Evolutionary conservation across 2,888 invertebrate genomes (phyloP).

Genomic region (Eupsilia transversa): DNA sequence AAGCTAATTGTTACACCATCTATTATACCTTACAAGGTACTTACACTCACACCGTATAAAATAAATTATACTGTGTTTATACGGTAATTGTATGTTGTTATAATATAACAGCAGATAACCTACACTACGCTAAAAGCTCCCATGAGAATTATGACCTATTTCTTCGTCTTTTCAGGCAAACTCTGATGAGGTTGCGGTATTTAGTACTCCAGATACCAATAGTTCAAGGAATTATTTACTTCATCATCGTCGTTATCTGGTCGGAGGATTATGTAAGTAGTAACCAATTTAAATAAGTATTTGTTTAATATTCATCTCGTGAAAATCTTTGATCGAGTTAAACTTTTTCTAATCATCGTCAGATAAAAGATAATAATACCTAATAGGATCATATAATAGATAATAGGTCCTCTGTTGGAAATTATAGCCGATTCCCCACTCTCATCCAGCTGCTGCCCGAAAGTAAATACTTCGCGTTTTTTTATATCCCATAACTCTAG

Average conservation of each 20-base stretch:
- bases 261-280: conserved; percentile 92
- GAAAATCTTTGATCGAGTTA: background rate
- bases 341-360: background rate
- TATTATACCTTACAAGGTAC: background rate
- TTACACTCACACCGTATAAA: too few species aligned
- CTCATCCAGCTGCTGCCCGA: too few species aligned
- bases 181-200: conserved; percentile 88
- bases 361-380: too few species aligned
- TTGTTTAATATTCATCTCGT: too few species aligned
- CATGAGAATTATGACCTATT: background rate
- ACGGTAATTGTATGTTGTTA: conserved; percentile 7
- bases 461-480: too few species aligned
- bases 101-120: background rate
- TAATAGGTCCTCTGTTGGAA: background rate
- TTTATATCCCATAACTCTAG: too few species aligned
- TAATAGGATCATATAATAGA: too few species aligned
- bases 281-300: background rate
- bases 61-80: too few species aligned
- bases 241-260: conserved; percentile 91
- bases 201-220: conserved; percentile 93
- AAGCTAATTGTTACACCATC: background rate
- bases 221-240: conserved; percentile 92
- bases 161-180: conserved; percentile 86
- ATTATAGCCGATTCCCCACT: background rate
- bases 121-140: background rate